Percentiles rank a stretch among this genome's conserved stretches.
Conservation (phyloP, 2,888 invertebrate genomes). For the Barypeithes pellucidus region DNA sequence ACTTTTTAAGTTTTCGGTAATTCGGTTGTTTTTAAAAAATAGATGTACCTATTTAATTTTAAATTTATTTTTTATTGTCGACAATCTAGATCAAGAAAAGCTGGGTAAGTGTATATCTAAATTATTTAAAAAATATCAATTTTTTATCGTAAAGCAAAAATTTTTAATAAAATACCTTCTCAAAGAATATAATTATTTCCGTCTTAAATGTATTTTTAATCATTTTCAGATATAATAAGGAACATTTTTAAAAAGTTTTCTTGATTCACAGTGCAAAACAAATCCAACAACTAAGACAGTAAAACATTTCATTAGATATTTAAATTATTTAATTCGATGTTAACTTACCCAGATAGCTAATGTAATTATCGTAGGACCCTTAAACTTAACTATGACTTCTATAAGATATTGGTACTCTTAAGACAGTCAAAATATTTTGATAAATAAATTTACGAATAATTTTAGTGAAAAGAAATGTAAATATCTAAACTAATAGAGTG, state of each 20-base stretch:
- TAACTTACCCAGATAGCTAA: conserved; percentile 14
- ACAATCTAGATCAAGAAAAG: conserved; percentile 35
- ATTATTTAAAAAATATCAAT: no score
- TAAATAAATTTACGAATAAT: conserved; percentile 32
- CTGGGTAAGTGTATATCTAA: background rate
- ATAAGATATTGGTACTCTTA: conserved; percentile 14
- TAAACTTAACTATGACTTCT: conserved; percentile 7
- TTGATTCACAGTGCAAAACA: no score
- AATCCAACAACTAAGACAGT: no score
- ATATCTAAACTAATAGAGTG: conserved; percentile 15
- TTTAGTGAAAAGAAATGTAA: conserved; percentile 28
- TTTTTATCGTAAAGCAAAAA: no score
- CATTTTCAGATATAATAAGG: no score
- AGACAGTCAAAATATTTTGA: conserved; percentile 41
- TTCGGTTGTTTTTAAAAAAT: background rate
- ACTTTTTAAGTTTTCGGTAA: background rate
- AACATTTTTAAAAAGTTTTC: no score
- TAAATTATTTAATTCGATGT: background rate
- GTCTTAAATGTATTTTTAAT: no score
- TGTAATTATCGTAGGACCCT: conserved; percentile 25
- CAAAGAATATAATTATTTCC: no score
- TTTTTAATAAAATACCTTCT: no score
- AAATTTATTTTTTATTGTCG: conserved; percentile 31
- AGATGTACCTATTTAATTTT: conserved; percentile 17
- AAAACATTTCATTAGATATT: no score